Evolutionary conservation across 1,140 invertebrate species (phyloP).

Genomic region (Rhopalosiphum maidis): DNA sequence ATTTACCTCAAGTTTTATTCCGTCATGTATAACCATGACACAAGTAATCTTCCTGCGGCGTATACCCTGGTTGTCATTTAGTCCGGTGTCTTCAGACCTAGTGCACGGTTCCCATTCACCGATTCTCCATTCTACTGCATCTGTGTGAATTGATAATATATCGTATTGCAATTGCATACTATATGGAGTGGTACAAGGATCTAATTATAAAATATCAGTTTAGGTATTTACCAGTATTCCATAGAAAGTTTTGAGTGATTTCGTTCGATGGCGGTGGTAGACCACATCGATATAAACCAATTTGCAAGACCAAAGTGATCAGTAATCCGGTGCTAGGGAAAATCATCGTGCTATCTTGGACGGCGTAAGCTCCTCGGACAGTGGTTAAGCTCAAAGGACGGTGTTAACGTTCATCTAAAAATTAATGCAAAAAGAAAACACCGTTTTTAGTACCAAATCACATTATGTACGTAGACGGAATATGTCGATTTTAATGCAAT

Average conservation of each 20-base stretch:
- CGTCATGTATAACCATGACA: conserved; percentile 61
- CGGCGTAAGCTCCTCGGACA: not conserved
- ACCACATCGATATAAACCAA: not conserved
- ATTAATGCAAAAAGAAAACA: not conserved
- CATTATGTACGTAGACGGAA: not conserved
- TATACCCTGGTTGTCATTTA: conserved; percentile 59
- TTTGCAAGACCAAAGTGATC: not conserved
- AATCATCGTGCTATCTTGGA: conserved; percentile 13
- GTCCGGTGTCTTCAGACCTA: conserved; percentile 51
- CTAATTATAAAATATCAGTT: not conserved
- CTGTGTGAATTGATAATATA: conserved; percentile 57
- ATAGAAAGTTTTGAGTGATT: conserved; percentile 42
- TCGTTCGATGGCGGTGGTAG: conserved; percentile 41
- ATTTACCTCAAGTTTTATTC: conserved; percentile 49
- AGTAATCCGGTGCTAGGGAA: not conserved
- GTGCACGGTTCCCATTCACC: conserved; percentile 62
- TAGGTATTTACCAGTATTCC: conserved; percentile 42
- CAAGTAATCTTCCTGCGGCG: conserved; percentile 62
- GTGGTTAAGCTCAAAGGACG: conserved; percentile 32
- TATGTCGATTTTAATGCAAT: too few relatives aligned
- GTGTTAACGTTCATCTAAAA: conserved; percentile 45
- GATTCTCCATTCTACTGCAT: conserved; percentile 62
- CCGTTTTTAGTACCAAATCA: not conserved
- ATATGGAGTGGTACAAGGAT: not conserved
- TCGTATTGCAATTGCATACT: not conserved